phyloP scores from a whole-genome alignment of 2,113 vertebrate genomes.

The Varanus salvator region DNA sequence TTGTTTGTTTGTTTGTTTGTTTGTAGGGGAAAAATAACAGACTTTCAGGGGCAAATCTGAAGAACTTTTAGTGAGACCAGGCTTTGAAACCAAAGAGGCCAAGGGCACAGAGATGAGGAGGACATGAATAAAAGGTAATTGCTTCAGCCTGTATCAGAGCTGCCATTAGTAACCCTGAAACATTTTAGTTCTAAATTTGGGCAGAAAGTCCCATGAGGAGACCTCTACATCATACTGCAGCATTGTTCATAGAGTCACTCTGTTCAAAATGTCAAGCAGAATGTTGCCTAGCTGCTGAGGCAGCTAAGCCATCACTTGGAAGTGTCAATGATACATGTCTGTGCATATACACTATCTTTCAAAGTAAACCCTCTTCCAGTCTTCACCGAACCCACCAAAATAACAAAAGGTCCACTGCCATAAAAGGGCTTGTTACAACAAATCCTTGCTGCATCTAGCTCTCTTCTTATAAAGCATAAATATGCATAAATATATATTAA shows the following conservation, averaged over 20 bases:
- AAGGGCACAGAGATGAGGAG: background rate
- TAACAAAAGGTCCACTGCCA: background rate
- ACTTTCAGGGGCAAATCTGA: background rate
- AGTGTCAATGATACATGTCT: background rate
- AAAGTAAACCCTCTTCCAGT: background rate
- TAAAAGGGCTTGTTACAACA: too few relatives aligned
- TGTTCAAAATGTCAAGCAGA: background rate
- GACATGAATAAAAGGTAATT: background rate
- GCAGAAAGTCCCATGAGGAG: background rate
- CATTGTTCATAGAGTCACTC: background rate
- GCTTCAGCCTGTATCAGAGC: background rate
- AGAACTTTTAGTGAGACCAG: background rate
- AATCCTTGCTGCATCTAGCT: background rate
- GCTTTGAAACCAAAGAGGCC: background rate
- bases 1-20: too few relatives aligned
- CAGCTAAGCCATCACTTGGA: background rate
- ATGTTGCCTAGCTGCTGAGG: background rate
- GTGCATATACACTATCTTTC: background rate
- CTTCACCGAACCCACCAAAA: background rate
- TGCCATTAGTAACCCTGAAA: background rate
- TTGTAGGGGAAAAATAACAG: background rate
- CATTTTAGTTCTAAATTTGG: background rate
- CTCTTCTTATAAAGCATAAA: background rate
- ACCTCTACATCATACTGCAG: background rate
- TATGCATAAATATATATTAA: background rate